phyloP scores from a whole-genome alignment of 2,113 vertebrate genomes.

The Hiodon tergisus region DNA sequence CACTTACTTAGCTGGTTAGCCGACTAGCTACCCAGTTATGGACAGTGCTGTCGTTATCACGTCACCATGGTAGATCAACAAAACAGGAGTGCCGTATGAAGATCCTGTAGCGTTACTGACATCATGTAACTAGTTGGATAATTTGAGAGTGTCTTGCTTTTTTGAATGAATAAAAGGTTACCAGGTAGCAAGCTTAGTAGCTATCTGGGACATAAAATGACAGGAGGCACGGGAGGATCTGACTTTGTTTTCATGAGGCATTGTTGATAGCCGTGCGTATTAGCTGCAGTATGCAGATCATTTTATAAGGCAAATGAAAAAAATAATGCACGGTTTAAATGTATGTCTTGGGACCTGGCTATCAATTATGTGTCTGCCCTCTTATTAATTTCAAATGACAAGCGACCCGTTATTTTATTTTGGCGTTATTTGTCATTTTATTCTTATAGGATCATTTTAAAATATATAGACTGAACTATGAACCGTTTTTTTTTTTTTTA shows the following conservation, averaged over 20 bases:
- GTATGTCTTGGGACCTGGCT: not conserved
- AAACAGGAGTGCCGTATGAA: slow-evolving; percentile 21
- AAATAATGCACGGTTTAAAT: too few species aligned
- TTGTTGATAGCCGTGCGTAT: slow-evolving; percentile 31
- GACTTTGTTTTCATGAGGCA: slow-evolving; percentile 32
- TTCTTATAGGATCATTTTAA: not conserved
- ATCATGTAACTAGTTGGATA: slow-evolving; percentile 49
- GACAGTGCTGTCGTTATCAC: not conserved
- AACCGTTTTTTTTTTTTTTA: too few species aligned
- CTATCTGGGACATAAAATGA: slow-evolving; percentile 44
- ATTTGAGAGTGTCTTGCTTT: slow-evolving; percentile 15
- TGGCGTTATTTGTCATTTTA: not conserved
- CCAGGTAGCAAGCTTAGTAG: slow-evolving; percentile 6
- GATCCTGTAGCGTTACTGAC: slow-evolving; percentile 25
- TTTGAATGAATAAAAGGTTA: slow-evolving; percentile 22
- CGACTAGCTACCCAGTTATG: not conserved
- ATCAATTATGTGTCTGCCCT: slow-evolving; percentile 22
- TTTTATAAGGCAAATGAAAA: not conserved
- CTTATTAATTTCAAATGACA: not conserved
- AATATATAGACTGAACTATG: too few species aligned
- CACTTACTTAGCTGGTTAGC: not conserved
- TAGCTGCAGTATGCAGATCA: slow-evolving; percentile 17
- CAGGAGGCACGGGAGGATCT: slow-evolving; percentile 31
- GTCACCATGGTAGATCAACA: slow-evolving; percentile 39
- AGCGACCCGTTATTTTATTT: not conserved